Percentiles rank a stretch among this genome's conserved stretches.
phyloP scores from a whole-genome alignment of 2,797 vertebrate genomes.

The Lepidocolaptes lacrymiger region DNA sequence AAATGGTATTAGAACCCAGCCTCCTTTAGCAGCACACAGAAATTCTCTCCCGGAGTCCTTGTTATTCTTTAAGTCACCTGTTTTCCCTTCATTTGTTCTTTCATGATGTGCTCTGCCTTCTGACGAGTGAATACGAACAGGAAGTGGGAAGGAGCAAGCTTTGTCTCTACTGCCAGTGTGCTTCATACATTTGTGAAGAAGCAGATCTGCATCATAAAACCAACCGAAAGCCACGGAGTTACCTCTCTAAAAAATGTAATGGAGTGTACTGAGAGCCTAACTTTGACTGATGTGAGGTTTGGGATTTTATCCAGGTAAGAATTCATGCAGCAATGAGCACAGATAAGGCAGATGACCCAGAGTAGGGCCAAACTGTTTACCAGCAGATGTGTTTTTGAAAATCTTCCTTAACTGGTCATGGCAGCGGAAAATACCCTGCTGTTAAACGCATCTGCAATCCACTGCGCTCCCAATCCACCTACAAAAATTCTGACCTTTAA shows the following conservation, averaged over 20 bases:
- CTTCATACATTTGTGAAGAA: slow-evolving; percentile 55
- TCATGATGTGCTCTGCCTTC: neutral
- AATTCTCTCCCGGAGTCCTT: neutral
- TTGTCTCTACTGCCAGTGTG: slow-evolving; percentile 4
- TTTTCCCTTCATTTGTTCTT: slow-evolving; percentile 31
- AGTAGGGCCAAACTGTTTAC: slow-evolving; percentile 97
- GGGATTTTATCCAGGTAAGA: slow-evolving; percentile 87
- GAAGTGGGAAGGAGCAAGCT: slow-evolving; percentile 14
- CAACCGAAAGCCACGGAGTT: slow-evolving; percentile 62
- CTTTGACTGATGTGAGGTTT: slow-evolving; percentile 83
- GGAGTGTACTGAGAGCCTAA: slow-evolving; percentile 78
- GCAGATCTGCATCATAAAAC: slow-evolving; percentile 62
- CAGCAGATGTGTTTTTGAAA: slow-evolving; percentile 96
- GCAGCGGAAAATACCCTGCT: slow-evolving; percentile 98
- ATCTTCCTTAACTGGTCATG: slow-evolving; percentile 96
- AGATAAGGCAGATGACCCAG: slow-evolving; percentile 92
- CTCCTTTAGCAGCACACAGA: neutral
- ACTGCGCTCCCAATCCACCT: slow-evolving; percentile 89
- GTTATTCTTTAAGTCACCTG: neutral
- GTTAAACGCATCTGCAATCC: slow-evolving; percentile 94
- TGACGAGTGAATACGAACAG: neutral
- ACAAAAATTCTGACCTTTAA: slow-evolving; percentile 98
- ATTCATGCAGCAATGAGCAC: slow-evolving; percentile 85
- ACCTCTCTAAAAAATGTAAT: slow-evolving; percentile 80
- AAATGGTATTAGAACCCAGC: neutral